Percentiles rank a stretch among this genome's conserved stretches.
Conservation (phyloP, 1,140 invertebrate species). For the Drosophila oshimai region DNA sequence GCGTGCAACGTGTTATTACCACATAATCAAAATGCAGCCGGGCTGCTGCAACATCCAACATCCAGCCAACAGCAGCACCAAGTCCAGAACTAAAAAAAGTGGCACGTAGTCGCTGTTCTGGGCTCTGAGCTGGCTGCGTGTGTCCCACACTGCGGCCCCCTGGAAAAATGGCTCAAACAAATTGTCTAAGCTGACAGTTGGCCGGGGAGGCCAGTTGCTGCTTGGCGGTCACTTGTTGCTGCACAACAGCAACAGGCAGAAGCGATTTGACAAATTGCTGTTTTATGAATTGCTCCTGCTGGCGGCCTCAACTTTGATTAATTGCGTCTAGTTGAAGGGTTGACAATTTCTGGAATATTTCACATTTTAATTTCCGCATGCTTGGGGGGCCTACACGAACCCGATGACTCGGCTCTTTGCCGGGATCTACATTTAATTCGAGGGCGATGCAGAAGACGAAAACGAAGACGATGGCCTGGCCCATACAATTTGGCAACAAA, state of each 20-base stretch:
- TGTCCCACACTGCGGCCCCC: conserved; percentile 49
- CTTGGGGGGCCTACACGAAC: not conserved
- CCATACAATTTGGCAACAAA: conserved; percentile 43
- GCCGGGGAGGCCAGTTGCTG: conserved; percentile 30
- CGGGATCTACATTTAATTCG: conserved; percentile 21
- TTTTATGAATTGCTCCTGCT: conserved; percentile 64
- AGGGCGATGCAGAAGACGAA: no score
- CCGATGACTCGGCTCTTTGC: conserved; percentile 16
- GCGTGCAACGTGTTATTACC: conserved; percentile 77
- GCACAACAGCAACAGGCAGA: no score
- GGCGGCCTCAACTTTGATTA: conserved; percentile 53
- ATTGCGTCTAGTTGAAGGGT: conserved; percentile 65
- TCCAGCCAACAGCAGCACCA: conserved; percentile 2
- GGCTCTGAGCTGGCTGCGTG: conserved; percentile 38
- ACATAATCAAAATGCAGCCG: conserved; percentile 75
- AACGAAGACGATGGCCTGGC: not conserved
- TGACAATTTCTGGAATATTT: conserved; percentile 65
- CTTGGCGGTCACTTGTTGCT: conserved; percentile 28
- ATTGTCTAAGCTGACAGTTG: conserved; percentile 79
- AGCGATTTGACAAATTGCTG: conserved; percentile 78
- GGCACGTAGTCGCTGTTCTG: conserved; percentile 49
- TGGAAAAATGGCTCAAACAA: conserved; percentile 74
- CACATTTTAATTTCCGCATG: conserved; percentile 60
- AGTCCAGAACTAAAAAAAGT: conserved; percentile 35
- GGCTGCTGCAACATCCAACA: conserved; percentile 14